Evolutionary conservation across 2,113 vertebrate species (phyloP).

Genomic region (Cyrtonyx montezumae): DNA sequence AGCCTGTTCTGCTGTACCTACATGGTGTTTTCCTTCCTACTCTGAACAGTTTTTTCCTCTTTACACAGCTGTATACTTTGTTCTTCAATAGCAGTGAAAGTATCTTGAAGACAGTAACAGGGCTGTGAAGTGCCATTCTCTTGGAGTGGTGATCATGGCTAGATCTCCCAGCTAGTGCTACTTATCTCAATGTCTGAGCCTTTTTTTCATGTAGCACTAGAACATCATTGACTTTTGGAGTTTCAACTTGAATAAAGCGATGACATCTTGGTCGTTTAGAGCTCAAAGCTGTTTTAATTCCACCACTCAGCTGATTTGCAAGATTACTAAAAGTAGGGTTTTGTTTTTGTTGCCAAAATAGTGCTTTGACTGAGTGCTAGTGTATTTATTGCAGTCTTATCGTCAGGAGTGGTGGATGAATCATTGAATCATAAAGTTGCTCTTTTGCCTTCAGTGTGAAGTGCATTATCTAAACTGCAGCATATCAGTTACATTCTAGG

Average conservation of each 20-base stretch:
- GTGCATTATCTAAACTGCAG: background rate
- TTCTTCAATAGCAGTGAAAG: background rate
- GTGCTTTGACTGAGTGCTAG: background rate
- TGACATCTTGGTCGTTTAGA: background rate
- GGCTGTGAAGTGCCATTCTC: background rate
- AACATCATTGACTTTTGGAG: background rate
- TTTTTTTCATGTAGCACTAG: background rate
- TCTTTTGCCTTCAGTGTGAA: background rate
- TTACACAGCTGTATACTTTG: background rate
- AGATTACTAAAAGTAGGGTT: background rate
- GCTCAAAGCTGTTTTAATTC: background rate
- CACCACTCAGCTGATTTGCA: background rate
- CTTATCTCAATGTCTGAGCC: background rate
- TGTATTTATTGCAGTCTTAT: background rate
- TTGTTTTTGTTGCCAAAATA: background rate
- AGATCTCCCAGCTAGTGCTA: background rate
- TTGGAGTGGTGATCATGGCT: background rate
- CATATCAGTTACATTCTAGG: constrained; percentile 75
- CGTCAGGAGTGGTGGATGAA: background rate
- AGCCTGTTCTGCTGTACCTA: background rate
- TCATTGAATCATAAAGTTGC: background rate
- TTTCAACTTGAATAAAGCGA: background rate
- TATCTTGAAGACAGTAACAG: background rate
- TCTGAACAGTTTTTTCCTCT: background rate
- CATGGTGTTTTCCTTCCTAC: background rate